Conservation (phyloP, 2,888 invertebrate genomes). For the Herminia tarsipennalis region DNA sequence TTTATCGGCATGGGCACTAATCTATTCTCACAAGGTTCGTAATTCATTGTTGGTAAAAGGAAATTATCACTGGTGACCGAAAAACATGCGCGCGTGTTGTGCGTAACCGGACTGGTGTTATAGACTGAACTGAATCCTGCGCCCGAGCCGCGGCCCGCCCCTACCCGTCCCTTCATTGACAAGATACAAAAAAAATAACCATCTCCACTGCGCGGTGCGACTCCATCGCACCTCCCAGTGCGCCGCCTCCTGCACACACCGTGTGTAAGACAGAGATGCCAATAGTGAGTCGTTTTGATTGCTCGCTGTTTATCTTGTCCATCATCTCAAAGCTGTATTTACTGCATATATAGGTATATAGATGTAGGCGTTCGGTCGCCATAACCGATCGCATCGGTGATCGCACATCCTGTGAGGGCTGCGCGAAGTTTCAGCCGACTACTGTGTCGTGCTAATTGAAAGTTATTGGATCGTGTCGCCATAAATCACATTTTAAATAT, state of each 20-base stretch:
- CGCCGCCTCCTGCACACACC: conserved; percentile 66
- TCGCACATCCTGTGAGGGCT: conserved; percentile 69
- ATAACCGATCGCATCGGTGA: conserved; percentile 73
- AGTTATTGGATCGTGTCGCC: conserved; percentile 36
- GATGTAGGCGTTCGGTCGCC: conserved; percentile 61
- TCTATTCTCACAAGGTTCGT: conserved; percentile 68
- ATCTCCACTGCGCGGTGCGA: conserved; percentile 62
- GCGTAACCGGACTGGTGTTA: conserved; percentile 65
- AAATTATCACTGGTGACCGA: conserved; percentile 37
- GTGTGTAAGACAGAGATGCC: conserved; percentile 63
- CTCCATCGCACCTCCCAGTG: conserved; percentile 63
- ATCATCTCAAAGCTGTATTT: conserved; percentile 73
- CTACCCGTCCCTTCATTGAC: conserved; percentile 82
- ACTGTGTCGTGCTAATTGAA: conserved; percentile 47
- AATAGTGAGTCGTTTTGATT: conserved; percentile 55
- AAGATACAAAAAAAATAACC: conserved; percentile 81
- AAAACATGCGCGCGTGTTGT: conserved; percentile 59
- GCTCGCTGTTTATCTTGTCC: conserved; percentile 80
- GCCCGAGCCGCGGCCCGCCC: conserved; percentile 67
- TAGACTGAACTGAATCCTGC: conserved; percentile 61
- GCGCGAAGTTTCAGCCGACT: conserved; percentile 46
- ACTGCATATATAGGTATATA: conserved; percentile 59
- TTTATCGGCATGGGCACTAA: conserved; percentile 74
- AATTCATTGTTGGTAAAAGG: conserved; percentile 66
- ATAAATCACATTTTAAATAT: conserved; percentile 10